Conservation (phyloP, 2,797 vertebrate species). For the Parauchenoglanis punctatus region DNA sequence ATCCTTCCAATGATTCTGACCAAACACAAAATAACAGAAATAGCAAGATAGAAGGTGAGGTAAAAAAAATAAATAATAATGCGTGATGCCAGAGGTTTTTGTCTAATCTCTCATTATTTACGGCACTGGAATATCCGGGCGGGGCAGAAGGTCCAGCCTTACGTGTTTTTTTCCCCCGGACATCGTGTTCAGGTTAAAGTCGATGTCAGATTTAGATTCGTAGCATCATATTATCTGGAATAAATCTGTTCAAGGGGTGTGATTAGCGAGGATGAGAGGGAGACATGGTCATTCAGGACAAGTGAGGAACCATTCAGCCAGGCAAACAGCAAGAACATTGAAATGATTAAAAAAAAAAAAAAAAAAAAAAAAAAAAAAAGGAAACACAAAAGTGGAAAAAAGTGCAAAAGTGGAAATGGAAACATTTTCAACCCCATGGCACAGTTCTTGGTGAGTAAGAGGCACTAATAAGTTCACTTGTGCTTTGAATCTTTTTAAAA, state of each 20-base stretch:
- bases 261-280: conserved; percentile 43
- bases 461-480: not conserved
- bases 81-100: conserved; percentile 63
- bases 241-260: conserved; percentile 51
- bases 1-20: conserved; percentile 72
- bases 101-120: conserved; percentile 68
- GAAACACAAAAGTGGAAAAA: not conserved
- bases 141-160: conserved; percentile 14
- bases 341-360: not conserved
- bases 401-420: not conserved
- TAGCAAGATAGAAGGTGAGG: conserved; percentile 18
- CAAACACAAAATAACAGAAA: conserved; percentile 55
- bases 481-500: not conserved
- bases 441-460: not conserved
- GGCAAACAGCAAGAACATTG: not conserved
- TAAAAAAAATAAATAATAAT: conserved; percentile 30
- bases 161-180: conserved; percentile 6
- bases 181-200: conserved; percentile 50
- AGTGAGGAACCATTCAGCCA: not conserved
- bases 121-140: conserved; percentile 49
- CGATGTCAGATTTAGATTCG: conserved; percentile 47
- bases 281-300: conserved; percentile 27
- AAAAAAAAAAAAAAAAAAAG: not conserved
- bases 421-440: not conserved
- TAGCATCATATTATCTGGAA: conserved; percentile 49